Evolutionary conservation across 2,888 invertebrate genomes (phyloP).

Genomic region (Melanotus villosus): DNA sequence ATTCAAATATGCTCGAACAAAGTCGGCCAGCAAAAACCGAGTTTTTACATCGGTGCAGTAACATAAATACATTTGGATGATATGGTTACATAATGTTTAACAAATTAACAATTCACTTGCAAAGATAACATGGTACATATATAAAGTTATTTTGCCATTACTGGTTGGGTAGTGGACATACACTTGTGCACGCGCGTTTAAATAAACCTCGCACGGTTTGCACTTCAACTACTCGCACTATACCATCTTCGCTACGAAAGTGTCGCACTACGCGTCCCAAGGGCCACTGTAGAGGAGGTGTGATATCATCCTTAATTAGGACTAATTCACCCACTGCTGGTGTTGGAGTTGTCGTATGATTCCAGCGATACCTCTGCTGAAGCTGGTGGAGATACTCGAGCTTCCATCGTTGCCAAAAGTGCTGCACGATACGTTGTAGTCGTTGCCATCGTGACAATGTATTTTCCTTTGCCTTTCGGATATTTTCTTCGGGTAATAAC

Average conservation of each 20-base stretch:
- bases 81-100: too few relatives aligned
- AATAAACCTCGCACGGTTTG: slow-evolving; percentile 4
- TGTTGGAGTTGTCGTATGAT: not conserved
- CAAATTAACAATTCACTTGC: too few relatives aligned
- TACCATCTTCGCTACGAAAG: not conserved
- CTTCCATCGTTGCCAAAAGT: not conserved
- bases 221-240: slow-evolving; percentile 1
- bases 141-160: too few relatives aligned
- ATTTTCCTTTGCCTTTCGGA: not conserved
- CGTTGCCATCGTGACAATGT: not conserved
- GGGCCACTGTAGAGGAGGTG: not conserved
- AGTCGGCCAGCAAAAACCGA: too few relatives aligned
- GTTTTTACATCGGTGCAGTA: too few relatives aligned
- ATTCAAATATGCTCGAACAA: too few relatives aligned
- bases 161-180: too few relatives aligned
- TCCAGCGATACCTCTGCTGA: not conserved
- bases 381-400: not conserved
- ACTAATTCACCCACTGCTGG: not conserved
- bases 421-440: not conserved
- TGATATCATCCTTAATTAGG: not conserved
- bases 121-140: too few relatives aligned
- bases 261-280: not conserved
- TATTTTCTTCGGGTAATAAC: slow-evolving; percentile 41
- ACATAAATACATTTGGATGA: too few relatives aligned
- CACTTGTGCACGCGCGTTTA: not conserved